Base-by-base conservation (phyloP, 2,888 invertebrate species). In the Gisinianus flammeolus region DNA sequence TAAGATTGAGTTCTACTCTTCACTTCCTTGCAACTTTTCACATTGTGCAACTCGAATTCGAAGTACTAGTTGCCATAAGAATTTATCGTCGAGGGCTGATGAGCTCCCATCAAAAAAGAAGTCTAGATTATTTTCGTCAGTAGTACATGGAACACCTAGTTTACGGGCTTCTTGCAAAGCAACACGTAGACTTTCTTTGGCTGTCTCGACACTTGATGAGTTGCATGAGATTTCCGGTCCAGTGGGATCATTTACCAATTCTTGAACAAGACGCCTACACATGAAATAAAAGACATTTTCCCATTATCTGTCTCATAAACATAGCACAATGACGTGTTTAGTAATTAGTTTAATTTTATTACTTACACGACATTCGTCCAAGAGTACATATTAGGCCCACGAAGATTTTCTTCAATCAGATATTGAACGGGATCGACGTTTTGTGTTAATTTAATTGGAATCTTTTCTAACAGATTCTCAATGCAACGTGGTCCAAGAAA, bases 291-390 rank as follows among this genome's bases (percentile, higher is more conserved):
- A 69, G 22, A 31, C 35, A 35, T 35, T 35, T 35, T 35, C 12
- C 35, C 5, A 8, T 35, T 12, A 35, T 35, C 12, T 35, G 5
- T 35, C 35, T 35, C 6, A n/a, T n/a, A n/a, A n/a, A n/a, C n/a
- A n/a, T n/a, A n/a, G n/a, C n/a, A n/a, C n/a, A n/a, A n/a, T n/a
- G n/a, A n/a, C n/a, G n/a, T n/a, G n/a, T n/a, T n/a, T n/a, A n/a
- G n/a, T n/a, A n/a, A n/a, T n/a, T 35, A 35, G 5, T 35, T 35
- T 35, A 2, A 58, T 10, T 19, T 22, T 24, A 58, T 28, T 35
- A 24, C 44, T 56, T 77, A 77, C 76, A 70, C 76, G 30, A 77
- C 64, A 26, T 77, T 77, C 24, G 76, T 77, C 76, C 76, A 77
- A 1, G 69, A 68, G 22, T 62, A 44, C 1, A 77, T 4, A 35